phyloP scores from a whole-genome alignment of 2,888 invertebrate genomes.

The Caradrina clavipalpis region DNA sequence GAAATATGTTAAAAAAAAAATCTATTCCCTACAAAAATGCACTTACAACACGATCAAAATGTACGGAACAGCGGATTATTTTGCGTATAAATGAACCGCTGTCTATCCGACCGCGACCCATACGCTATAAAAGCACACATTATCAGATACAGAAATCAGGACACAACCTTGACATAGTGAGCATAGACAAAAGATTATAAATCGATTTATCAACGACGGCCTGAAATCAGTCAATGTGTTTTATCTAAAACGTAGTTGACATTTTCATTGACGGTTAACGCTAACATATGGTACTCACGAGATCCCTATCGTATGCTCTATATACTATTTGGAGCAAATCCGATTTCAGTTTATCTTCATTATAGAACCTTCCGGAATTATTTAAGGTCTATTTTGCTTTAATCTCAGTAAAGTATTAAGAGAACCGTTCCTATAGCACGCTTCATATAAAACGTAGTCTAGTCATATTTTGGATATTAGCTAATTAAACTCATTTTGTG shows the following conservation, averaged over 20 bases:
- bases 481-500: no score
- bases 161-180: conserved; percentile 65
- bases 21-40: no score
- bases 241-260: conserved; percentile 40
- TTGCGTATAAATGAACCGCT: conserved; percentile 32
- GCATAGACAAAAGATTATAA: conserved; percentile 59
- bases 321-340: not conserved
- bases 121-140: conserved; percentile 44
- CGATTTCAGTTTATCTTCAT: not conserved
- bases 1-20: no score
- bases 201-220: conserved; percentile 62
- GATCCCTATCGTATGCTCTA: conserved; percentile 9
- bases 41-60: no score
- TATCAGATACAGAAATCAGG: conserved; percentile 58
- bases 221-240: conserved; percentile 47
- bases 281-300: conserved; percentile 15
- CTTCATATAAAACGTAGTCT: no score
- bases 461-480: no score
- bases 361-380: not conserved
- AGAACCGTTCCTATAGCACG: no score
- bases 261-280: conserved; percentile 35
- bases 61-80: no score
- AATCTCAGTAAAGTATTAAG: not conserved
- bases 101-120: conserved; percentile 11
- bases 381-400: not conserved